Base-by-base conservation (phyloP, 1,140 invertebrate genomes). In the Hypsibius dujardini region DNA sequence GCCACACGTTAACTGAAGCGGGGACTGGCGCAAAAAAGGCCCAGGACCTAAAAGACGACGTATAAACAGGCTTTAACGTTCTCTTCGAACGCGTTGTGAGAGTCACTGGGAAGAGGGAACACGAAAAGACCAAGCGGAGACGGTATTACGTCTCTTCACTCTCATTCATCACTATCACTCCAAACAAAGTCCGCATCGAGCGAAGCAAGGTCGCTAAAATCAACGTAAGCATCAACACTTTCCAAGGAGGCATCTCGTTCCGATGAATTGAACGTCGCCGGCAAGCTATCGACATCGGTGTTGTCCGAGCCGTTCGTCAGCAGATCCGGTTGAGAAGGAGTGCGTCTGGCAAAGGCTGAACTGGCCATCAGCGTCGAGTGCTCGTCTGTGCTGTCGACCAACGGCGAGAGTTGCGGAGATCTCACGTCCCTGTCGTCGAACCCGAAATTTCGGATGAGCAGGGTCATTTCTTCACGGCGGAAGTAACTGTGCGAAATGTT, bases 401-500 rank as follows among this genome's bases (percentile, higher is more conserved):
- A n/a, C n/a, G n/a, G n/a, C n/a, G n/a, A n/a, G n/a, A n/a, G n/a
- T n/a, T n/a, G n/a, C n/a, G n/a, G n/a, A n/a, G n/a, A n/a, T n/a
- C n/a, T n/a, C n/a, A 67, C 62, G 62, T 67, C 62, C 7, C 42
- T 67, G 7, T 42, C 7, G 42, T 67, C 62, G 12, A 67, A 42
- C 3, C 62, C 62, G 62, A 67, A 67, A 42, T 67, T 67, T 3
- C 62, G 62, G 62, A 67, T 67, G 7, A 67, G 42, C 7, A 67
- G 62, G 42, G 62, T 67, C 62, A 67, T 67, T 42, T 67, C 62
- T 3, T 67, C 62, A 3, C 62, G 62, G 45, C 62, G 62, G 62
- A 67, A 67, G 45, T 14, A 67, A 7, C n/a, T n/a, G 7, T 56
- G 50, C 7, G 50, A 7, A 3, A 3, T 42, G 3, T 67, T 67